These are phyloP conservation scores for Diplosoma virens DNA, from an alignment of 23 tunicate genomes.

Conservation along the genomic window DNA sequence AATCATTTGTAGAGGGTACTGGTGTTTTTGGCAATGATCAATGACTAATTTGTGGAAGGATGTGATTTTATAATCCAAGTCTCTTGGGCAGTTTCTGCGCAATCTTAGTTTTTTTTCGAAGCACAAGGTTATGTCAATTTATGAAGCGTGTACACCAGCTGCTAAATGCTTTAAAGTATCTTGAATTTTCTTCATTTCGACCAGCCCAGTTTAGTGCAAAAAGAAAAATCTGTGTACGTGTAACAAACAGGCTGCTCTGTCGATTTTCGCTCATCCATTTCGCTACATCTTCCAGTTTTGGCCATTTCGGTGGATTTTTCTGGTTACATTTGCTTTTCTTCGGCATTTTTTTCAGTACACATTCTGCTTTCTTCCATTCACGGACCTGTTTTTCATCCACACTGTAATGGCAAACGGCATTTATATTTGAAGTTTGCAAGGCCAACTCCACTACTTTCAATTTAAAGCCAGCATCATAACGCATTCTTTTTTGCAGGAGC, in stretches of 20 bases:
- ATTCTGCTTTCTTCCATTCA: conserved; percentile 5
- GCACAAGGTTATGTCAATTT: conserved; percentile 7
- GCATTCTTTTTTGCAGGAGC: conserved; percentile 10
- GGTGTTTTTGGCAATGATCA: conserved; percentile 4
- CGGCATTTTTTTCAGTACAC: conserved; percentile 3
- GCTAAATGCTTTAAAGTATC: conserved; percentile 4
- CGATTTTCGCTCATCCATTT: conserved; percentile 1
- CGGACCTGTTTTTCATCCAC: conserved; percentile 11
- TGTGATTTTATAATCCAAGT: conserved; percentile 3
- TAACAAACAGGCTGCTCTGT: conserved; percentile 16
- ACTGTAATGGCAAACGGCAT: conserved; percentile 12
- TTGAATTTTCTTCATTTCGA: conserved; percentile 10
- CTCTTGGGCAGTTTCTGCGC: conserved; percentile 2
- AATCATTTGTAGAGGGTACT: conserved; percentile 2
- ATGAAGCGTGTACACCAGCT: conserved; percentile 11
- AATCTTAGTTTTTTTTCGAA: conserved; percentile 6
- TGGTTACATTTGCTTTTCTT: conserved; percentile 17
- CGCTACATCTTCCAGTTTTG: conserved; percentile 9
- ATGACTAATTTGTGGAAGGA: conserved; percentile 5
- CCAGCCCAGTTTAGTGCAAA: conserved; percentile 3
- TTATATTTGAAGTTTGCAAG: neutral
- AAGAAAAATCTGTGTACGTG: conserved; percentile 9
- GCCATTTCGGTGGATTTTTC: conserved; percentile 6
- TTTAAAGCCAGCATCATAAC: conserved; percentile 2
- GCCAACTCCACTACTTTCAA: neutral